Conservation (phyloP, 2,113 vertebrate species). For the Sakesphorus luctuosus region DNA sequence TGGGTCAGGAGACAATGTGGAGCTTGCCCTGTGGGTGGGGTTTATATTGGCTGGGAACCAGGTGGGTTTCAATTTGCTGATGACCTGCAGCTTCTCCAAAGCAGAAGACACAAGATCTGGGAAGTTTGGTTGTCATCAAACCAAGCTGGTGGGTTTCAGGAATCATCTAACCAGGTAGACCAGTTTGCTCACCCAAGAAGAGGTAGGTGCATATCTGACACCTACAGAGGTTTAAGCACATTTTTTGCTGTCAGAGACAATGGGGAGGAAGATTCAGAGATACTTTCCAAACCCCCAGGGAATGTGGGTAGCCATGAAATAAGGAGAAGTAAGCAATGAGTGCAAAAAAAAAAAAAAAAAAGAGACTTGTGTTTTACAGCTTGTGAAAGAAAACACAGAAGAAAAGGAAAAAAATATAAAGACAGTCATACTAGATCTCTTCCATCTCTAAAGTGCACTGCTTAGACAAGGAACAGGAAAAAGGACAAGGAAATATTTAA, state of each 20-base stretch:
- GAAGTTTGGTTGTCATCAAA: too few relatives aligned
- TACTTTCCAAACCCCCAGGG: neutral
- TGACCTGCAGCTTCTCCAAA: neutral
- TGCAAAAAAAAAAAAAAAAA: neutral
- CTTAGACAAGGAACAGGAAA: neutral
- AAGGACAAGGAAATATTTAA: neutral
- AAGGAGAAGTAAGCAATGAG: neutral
- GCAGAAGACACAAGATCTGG: neutral
- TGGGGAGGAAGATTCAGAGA: neutral
- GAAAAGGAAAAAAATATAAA: rapidly evolving
- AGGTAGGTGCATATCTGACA: neutral
- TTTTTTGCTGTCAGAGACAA: neutral
- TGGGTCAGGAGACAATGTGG: rapidly evolving
- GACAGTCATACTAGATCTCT: too few relatives aligned
- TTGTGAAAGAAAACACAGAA: neutral
- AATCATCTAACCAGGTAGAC: neutral
- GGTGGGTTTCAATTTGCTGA: neutral
- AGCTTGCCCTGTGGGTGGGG: neutral
- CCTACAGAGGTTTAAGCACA: neutral
- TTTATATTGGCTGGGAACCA: neutral
- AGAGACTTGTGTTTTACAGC: too few relatives aligned
- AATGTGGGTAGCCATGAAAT: neutral
- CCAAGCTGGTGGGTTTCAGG: neutral
- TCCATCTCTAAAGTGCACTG: neutral
- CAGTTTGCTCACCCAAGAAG: neutral